Percentiles rank a stretch among this genome's conserved stretches.
Conservation (phyloP, 2,888 invertebrate species). For the Idaea straminata region DNA sequence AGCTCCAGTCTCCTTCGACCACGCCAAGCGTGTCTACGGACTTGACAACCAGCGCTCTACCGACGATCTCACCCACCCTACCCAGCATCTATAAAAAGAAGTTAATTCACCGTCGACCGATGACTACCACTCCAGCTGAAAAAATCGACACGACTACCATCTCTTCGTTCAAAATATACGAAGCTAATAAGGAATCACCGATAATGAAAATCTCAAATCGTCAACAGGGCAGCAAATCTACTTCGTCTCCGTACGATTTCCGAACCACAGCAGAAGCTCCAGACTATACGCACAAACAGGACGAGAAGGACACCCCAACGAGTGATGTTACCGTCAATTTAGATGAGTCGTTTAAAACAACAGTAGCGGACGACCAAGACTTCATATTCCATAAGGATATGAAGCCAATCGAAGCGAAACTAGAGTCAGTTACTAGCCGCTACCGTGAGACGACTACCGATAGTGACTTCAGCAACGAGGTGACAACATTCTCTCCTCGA, state of each 20-base stretch:
- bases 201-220: constrained; percentile 77
- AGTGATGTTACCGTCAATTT: constrained; percentile 70
- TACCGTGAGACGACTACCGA: constrained; percentile 54
- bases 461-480: constrained; percentile 36
- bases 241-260: constrained; percentile 46
- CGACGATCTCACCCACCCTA: constrained; percentile 68
- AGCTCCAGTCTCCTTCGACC: constrained; percentile 57
- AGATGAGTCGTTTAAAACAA: constrained; percentile 53
- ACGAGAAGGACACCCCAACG: constrained; percentile 76
- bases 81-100: constrained; percentile 70
- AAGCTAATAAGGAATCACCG: constrained; percentile 62
- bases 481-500: constrained; percentile 48
- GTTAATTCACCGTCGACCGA: constrained; percentile 55
- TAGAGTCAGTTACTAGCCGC: constrained; percentile 44
- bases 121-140: constrained; percentile 51
- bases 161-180: constrained; percentile 43
- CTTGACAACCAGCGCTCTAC: constrained; percentile 69
- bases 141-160: constrained; percentile 63
- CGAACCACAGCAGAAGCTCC: constrained; percentile 52
- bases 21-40: constrained; percentile 70
- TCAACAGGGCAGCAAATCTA: constrained; percentile 49
- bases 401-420: constrained; percentile 66
- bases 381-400: constrained; percentile 73
- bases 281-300: constrained; percentile 74
- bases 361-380: constrained; percentile 47